Evolutionary conservation across 2,888 invertebrate genomes (phyloP).

Genomic region (Eudiplozoon nipponicum): DNA sequence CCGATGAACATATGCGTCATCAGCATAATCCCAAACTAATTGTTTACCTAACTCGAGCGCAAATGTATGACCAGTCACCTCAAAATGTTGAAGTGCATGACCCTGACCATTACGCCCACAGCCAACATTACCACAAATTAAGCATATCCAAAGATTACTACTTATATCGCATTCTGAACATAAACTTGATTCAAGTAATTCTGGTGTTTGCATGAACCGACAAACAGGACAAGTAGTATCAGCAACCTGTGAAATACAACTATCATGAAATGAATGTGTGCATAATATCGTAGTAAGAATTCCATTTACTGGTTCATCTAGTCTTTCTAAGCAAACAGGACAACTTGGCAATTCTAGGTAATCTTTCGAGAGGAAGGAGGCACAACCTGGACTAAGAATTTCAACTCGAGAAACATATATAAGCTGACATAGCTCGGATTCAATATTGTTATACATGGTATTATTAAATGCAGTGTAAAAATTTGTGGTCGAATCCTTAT

Average conservation of each 20-base stretch:
- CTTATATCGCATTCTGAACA: slow-evolving; percentile 38
- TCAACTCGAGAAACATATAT: slow-evolving; percentile 41
- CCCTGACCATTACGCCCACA: slow-evolving; percentile 63
- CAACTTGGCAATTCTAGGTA: slow-evolving; percentile 78
- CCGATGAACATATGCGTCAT: slow-evolving; percentile 76
- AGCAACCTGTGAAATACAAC: slow-evolving; percentile 73
- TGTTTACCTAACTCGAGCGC: slow-evolving; percentile 68
- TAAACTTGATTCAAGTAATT: slow-evolving; percentile 38
- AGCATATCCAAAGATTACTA: slow-evolving; percentile 64
- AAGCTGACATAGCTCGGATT: slow-evolving; percentile 60
- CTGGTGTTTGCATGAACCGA: slow-evolving; percentile 52
- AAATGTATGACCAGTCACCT: slow-evolving; percentile 75
- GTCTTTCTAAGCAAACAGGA: slow-evolving; percentile 66
- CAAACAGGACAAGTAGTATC: slow-evolving; percentile 82
- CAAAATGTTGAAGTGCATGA: slow-evolving; percentile 71
- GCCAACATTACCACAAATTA: slow-evolving; percentile 87
- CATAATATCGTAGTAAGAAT: slow-evolving; percentile 65
- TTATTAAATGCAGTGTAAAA: slow-evolving; percentile 75
- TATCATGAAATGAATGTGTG: slow-evolving; percentile 83
- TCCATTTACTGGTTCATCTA: slow-evolving; percentile 82
- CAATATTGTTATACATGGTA: slow-evolving; percentile 58
- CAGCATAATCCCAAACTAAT: slow-evolving; percentile 94
- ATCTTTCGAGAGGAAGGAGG: slow-evolving; percentile 30
- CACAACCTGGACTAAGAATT: neutral
- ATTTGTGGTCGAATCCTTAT: slow-evolving; percentile 42